Evolutionary conservation across 1,140 invertebrate genomes (phyloP).

Genomic region (Eupeodes corollae): DNA sequence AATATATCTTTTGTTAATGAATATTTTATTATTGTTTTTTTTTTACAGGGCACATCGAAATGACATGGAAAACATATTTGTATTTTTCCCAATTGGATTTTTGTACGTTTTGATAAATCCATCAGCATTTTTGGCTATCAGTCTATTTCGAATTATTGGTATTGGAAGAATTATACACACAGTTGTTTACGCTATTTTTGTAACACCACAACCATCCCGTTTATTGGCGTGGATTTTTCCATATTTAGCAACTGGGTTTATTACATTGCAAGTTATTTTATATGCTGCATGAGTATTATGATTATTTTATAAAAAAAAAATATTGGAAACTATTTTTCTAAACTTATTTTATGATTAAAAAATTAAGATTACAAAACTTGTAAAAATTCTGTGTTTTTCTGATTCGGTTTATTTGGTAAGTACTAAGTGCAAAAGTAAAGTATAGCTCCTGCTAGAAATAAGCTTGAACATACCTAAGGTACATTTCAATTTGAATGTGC

Average conservation of each 20-base stretch:
- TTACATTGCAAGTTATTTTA: constrained; percentile 34
- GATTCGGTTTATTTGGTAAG: too few relatives aligned
- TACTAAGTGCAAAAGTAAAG: too few relatives aligned
- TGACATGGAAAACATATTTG: constrained; percentile 51
- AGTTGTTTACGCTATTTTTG: constrained; percentile 40
- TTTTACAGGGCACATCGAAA: constrained; percentile 48
- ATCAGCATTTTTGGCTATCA: constrained; percentile 35
- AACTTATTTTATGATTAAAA: too few relatives aligned
- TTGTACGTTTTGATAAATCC: constrained; percentile 47
- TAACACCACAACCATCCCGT: constrained; percentile 44
- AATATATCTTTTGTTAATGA: neutral
- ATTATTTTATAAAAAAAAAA: too few relatives aligned
- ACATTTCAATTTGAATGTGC: too few relatives aligned
- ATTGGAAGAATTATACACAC: constrained; percentile 44
- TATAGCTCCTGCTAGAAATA: too few relatives aligned
- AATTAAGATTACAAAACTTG: too few relatives aligned
- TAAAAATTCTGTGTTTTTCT: too few relatives aligned
- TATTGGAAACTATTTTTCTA: too few relatives aligned
- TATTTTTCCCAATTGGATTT: constrained; percentile 45
- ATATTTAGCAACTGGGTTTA: constrained; percentile 37
- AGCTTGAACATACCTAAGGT: too few relatives aligned
- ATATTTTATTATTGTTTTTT: neutral
- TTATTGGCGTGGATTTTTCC: constrained; percentile 40
- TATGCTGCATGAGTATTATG: constrained; percentile 47
- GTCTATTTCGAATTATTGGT: constrained; percentile 43